A percentile compares a stretch with the other conserved stretches of the same genome.
These are phyloP conservation scores for Anoplophora glabripennis DNA, from an alignment of 1,140 invertebrate species.

Conservation along the genomic window DNA sequence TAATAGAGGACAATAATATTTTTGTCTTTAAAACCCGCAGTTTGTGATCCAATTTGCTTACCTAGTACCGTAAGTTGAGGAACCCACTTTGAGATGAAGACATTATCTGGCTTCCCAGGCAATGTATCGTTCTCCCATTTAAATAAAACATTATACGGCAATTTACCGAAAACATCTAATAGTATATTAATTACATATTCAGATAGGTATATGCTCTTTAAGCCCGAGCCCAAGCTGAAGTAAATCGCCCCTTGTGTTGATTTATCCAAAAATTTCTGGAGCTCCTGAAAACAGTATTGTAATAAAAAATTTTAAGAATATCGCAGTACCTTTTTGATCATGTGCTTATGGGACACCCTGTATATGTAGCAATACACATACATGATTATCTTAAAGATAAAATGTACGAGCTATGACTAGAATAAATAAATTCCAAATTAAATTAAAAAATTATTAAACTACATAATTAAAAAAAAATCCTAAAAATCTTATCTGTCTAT, in stretches of 20 bases:
- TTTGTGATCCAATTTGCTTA: too few species aligned
- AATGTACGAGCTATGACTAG: too few species aligned
- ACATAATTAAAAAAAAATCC: too few species aligned
- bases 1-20: too few species aligned
- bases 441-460: too few species aligned
- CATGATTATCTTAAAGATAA: too few species aligned
- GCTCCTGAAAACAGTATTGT: constrained; percentile 50
- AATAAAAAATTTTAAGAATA: too few species aligned
- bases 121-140: constrained; percentile 52
- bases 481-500: too few species aligned
- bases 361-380: too few species aligned
- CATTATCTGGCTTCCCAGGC: constrained; percentile 48
- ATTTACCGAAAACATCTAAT: constrained; percentile 48
- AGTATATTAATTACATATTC: constrained; percentile 45
- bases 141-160: constrained; percentile 56
- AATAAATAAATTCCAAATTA: constrained; percentile 30
- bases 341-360: constrained; percentile 47
- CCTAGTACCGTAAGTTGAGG: constrained; percentile 54
- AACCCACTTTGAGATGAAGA: constrained; percentile 53
- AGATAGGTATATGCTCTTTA: constrained; percentile 48
- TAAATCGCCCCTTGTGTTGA: constrained; percentile 52
- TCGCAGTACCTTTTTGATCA: too few species aligned
- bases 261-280: constrained; percentile 52
- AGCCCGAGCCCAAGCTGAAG: constrained; percentile 54
- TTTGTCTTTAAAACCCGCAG: too few species aligned